Conservation (phyloP, 2,113 vertebrate genomes). For the Cyprinodon brontotheroides region DNA sequence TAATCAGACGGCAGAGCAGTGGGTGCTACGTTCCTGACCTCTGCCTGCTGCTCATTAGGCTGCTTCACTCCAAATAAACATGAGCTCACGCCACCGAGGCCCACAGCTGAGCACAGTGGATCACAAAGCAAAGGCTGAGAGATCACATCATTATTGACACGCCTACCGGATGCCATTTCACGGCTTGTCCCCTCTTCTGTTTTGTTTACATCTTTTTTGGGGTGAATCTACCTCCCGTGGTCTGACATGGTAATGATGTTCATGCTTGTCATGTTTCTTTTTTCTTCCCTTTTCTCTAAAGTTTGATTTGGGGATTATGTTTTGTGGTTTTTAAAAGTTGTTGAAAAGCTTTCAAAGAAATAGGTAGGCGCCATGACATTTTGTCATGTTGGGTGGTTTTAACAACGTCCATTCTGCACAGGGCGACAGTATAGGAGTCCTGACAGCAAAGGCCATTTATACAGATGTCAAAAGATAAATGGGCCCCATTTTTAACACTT, state of each 20-base stretch:
- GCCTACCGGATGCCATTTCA: constrained; percentile 69
- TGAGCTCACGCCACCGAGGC: constrained; percentile 59
- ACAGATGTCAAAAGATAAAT: constrained; percentile 17
- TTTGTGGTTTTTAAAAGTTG: constrained; percentile 44
- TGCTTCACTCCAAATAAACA: constrained; percentile 76
- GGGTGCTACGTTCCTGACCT: constrained; percentile 73
- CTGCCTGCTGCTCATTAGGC: constrained; percentile 78
- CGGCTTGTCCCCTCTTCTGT: constrained; percentile 58
- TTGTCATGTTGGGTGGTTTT: constrained; percentile 22
- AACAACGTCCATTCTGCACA: constrained; percentile 23
- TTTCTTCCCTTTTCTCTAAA: constrained; percentile 18
- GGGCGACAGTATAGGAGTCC: neutral
- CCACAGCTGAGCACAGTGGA: constrained; percentile 54
- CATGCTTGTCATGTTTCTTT: constrained; percentile 36
- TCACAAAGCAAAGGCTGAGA: constrained; percentile 61
- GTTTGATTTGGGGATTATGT: constrained; percentile 54
- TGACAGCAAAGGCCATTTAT: constrained; percentile 14
- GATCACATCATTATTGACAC: constrained; percentile 75
- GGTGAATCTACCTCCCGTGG: constrained; percentile 47
- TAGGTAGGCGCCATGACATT: constrained; percentile 22
- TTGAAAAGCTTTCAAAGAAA: constrained; percentile 41
- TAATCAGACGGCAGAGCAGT: constrained; percentile 72
- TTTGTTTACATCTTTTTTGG: constrained; percentile 72
- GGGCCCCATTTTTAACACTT: constrained; percentile 22
- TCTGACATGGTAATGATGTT: constrained; percentile 67